Percentiles rank a stretch among this genome's conserved stretches.
phyloP scores from a whole-genome alignment of 2,888 invertebrate genomes.

The Tuta absoluta region DNA sequence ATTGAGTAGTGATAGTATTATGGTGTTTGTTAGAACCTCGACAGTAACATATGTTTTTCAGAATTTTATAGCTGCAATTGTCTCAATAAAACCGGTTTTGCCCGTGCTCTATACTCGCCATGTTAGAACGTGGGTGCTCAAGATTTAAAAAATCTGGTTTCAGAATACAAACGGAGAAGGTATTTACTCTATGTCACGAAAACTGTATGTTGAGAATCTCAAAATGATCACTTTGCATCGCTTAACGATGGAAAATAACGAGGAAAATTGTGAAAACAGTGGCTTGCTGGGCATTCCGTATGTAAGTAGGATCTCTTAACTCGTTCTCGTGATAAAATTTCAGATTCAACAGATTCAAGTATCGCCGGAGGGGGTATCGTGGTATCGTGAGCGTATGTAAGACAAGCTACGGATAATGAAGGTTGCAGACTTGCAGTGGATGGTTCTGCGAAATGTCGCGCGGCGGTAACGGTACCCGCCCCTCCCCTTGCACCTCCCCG shows the following conservation, averaged over 20 bases:
- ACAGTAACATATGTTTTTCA: no score
- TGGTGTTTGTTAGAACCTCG: no score
- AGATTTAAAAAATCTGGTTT: neutral
- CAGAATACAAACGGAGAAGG: no score
- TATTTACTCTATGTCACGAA: neutral
- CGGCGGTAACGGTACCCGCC: slow-evolving; percentile 42
- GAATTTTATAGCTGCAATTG: no score
- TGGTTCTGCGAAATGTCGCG: slow-evolving; percentile 54
- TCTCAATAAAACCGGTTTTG: no score
- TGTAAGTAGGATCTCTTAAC: slow-evolving; percentile 18
- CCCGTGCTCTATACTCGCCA: no score
- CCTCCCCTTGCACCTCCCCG: slow-evolving; percentile 28
- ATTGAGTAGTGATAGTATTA: no score
- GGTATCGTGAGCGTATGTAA: slow-evolving; percentile 24
- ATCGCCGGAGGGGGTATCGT: slow-evolving; percentile 21
- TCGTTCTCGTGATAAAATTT: slow-evolving; percentile 21
- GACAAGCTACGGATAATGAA: slow-evolving; percentile 42
- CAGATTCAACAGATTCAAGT: slow-evolving; percentile 22
- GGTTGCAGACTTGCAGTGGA: slow-evolving; percentile 33
- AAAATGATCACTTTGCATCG: neutral
- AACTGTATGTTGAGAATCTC: neutral
- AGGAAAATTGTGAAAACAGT: slow-evolving; percentile 2
- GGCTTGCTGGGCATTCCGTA: slow-evolving; percentile 1
- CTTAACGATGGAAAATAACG: neutral
- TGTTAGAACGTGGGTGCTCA: no score